phyloP scores from a whole-genome alignment of 2,888 invertebrate species.

The Macrosoma leucophasiata region DNA sequence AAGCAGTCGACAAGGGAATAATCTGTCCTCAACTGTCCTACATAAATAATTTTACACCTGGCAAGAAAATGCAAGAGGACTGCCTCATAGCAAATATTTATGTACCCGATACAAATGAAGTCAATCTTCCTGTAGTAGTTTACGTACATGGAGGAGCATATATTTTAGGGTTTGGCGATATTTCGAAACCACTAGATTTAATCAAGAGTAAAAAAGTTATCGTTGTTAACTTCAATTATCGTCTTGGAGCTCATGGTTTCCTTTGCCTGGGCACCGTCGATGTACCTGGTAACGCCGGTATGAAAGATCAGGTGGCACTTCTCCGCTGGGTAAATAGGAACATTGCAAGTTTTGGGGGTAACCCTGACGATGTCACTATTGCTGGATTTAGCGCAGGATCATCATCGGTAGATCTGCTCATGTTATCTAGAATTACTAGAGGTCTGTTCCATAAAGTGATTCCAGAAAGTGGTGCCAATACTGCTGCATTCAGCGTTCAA shows the following conservation, averaged over 20 bases:
- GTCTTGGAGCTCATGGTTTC: slow-evolving; percentile 40
- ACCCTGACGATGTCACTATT: slow-evolving; percentile 47
- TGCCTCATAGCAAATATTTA: slow-evolving; percentile 31
- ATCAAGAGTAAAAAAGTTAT: slow-evolving; percentile 35
- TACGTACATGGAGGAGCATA: slow-evolving; percentile 59
- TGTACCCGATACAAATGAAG: slow-evolving; percentile 27
- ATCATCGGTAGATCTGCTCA: slow-evolving; percentile 38
- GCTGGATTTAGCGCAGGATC: slow-evolving; percentile 44
- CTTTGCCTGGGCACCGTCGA: slow-evolving; percentile 44
- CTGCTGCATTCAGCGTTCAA: slow-evolving; percentile 33
- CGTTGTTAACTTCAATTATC: slow-evolving; percentile 43
- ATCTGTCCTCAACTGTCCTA: slow-evolving; percentile 34
- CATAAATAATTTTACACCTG: slow-evolving; percentile 4
- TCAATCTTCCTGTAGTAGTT: slow-evolving; percentile 47
- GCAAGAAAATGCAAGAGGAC: slow-evolving; percentile 22
- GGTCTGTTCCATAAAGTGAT: slow-evolving; percentile 43
- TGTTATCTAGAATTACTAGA: slow-evolving; percentile 35
- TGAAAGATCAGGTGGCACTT: slow-evolving; percentile 49
- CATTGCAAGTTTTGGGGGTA: slow-evolving; percentile 44
- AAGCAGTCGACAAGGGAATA: slow-evolving; percentile 30
- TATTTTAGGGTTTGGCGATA: slow-evolving; percentile 40
- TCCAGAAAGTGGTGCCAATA: slow-evolving; percentile 39
- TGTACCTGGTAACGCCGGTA: slow-evolving; percentile 49
- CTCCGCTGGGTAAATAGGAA: slow-evolving; percentile 35
- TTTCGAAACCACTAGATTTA: slow-evolving; percentile 25